These are phyloP conservation scores for Tiliacea aurago DNA, from an alignment of 2,888 invertebrate species.

Conservation along the genomic window DNA sequence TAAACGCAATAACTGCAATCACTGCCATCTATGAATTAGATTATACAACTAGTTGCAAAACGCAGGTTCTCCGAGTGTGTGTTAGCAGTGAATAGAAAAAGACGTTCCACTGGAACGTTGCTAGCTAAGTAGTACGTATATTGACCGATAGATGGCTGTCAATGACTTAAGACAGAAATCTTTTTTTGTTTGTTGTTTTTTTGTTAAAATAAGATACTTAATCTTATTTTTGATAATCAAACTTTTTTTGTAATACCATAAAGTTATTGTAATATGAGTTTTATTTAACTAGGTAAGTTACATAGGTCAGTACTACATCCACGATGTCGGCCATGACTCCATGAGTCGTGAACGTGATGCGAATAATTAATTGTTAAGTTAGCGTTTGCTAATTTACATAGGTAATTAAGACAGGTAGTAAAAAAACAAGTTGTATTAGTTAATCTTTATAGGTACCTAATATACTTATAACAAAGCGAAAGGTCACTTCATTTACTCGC, in stretches of 20 bases:
- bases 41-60: constrained; percentile 1
- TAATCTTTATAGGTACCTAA: too few relatives aligned
- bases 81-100: background rate
- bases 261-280: background rate
- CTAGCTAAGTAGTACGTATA: constrained; percentile 3
- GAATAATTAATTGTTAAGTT: constrained; percentile 34
- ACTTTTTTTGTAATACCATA: background rate
- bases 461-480: too few relatives aligned
- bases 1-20: background rate
- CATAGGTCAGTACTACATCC: background rate
- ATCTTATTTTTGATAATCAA: too few relatives aligned
- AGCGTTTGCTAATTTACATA: constrained; percentile 7
- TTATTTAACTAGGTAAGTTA: background rate
- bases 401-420: background rate
- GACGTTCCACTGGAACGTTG: background rate
- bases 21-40: constrained; percentile 43
- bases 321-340: background rate
- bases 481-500: too few relatives aligned
- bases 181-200: background rate
- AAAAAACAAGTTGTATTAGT: too few relatives aligned
- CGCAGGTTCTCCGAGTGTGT: too few relatives aligned
- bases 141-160: constrained; percentile 48
- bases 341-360: constrained; percentile 16
- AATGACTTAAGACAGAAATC: fast-evolving
- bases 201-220: too few relatives aligned